These are phyloP conservation scores for Lithobates sylvaticus DNA, from an alignment of 2,797 vertebrate genomes.

Conservation along the genomic window DNA sequence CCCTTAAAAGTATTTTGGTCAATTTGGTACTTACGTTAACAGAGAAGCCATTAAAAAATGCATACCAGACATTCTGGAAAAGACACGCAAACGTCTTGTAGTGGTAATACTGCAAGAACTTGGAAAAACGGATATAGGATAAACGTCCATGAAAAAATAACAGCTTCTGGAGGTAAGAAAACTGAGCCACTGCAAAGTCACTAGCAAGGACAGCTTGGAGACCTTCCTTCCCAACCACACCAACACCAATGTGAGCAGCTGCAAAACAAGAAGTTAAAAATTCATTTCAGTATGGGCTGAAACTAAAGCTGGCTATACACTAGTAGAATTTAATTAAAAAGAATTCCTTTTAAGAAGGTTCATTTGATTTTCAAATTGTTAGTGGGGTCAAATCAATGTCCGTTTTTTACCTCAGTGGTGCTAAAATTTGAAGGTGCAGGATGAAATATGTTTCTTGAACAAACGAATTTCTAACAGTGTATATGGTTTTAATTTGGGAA, in stretches of 20 bases:
- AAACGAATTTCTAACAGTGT: no score
- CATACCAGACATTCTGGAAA: slow-evolving; percentile 89
- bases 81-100: slow-evolving; percentile 89
- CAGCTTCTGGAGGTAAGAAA: slow-evolving; percentile 84
- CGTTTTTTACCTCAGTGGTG: no score
- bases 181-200: slow-evolving; percentile 88
- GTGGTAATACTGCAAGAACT: slow-evolving; percentile 89
- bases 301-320: no score
- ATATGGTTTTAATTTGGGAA: no score
- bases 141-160: slow-evolving; percentile 91
- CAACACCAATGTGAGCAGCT: slow-evolving; percentile 92
- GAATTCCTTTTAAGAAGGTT: no score
- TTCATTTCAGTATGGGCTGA: no score
- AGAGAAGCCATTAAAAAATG: slow-evolving; percentile 87
- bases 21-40: slow-evolving; percentile 80
- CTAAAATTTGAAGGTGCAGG: no score
- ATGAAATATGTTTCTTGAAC: no score
- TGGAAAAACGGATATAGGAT: slow-evolving; percentile 86
- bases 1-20: background rate
- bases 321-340: no score
- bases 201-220: slow-evolving; percentile 90
- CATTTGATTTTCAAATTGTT: no score
- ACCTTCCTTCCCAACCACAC: slow-evolving; percentile 86
- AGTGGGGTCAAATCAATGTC: no score
- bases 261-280: background rate